A percentile compares a stretch with the other conserved stretches of the same genome.
Evolutionary conservation across 2,797 vertebrate genomes (phyloP).

Genomic region (Delichon dasypus): DNA sequence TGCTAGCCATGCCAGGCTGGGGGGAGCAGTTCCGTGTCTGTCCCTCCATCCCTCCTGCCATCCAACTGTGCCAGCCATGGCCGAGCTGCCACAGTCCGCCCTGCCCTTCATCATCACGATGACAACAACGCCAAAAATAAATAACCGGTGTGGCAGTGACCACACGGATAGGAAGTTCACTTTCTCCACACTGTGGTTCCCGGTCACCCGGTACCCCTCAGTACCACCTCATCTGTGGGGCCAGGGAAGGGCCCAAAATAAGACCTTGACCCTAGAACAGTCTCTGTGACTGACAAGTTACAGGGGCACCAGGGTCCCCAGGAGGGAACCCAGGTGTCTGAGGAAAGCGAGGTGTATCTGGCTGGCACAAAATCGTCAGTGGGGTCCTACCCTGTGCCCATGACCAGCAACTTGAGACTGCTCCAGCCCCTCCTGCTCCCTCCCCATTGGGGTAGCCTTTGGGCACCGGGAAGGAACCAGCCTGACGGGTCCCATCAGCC

Average conservation of each 20-base stretch:
- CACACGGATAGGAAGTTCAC: not conserved
- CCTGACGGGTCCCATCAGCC: not conserved
- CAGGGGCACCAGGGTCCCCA: not conserved
- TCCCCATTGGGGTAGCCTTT: not conserved
- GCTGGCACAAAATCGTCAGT: accelerated
- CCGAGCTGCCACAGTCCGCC: accelerated
- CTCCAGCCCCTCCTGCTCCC: not conserved
- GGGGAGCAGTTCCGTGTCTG: not conserved
- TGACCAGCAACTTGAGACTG: accelerated
- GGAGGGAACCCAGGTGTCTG: not conserved
- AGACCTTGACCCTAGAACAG: not conserved
- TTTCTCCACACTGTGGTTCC: not conserved
- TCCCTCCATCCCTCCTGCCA: not conserved
- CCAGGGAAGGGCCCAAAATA: not conserved
- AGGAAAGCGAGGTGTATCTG: accelerated
- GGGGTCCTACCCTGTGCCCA: not conserved
- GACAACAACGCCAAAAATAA: not conserved
- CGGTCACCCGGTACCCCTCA: accelerated
- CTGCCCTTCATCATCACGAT: accelerated
- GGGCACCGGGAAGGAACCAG: not conserved
- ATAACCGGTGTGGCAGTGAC: accelerated
- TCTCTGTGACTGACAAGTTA: not conserved
- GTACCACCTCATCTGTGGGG: accelerated
- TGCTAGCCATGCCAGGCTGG: not conserved
- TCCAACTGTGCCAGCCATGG: accelerated